Evolutionary conservation across 2,888 invertebrate genomes (phyloP), one percentile per base, ranked within the genome.

Genomic region (Agriotes lineatus): DNA sequence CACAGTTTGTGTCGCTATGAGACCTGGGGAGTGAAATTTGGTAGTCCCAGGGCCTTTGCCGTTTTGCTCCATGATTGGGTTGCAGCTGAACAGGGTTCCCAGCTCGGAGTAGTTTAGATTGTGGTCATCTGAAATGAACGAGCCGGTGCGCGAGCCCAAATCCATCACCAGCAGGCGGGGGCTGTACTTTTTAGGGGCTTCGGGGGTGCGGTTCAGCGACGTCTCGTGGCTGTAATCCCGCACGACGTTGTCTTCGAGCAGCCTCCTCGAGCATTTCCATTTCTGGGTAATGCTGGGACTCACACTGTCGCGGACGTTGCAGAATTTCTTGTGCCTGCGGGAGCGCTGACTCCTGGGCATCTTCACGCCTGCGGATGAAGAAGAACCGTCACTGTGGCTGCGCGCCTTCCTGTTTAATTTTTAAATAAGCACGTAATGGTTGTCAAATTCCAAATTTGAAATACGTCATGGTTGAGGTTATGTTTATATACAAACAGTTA

Each of bases 1-100:
- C 5, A 56, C 52, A 12, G 74, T 66, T n/a, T n/a, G n/a, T n/a
- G n/a, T n/a, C 0, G 72, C 70, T 59, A 73, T 72, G 1, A 75
- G 56, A 7, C 73, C 73, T 3, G 77, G 75, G 1, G 77, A 78
- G 66, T 75, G 74, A 12, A 77, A 60, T 67, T 78, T 76, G 5
- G 77, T 37, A 5, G 75, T 75, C 68, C 76, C 77, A 7, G 77
- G 78, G 58, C 62, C 69, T 9, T 20, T 22, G 25, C n/a, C 25
- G 30, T 9, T 30, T 16, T 54, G 12, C 2, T 30, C 30, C 14
- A 25, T 14, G n/a, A n/a, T n/a, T n/a, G n/a, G n/a, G n/a, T n/a
- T n/a, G n/a, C n/a, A n/a, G 16, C 18, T 54, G 30, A 54, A 54
- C 7, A 54, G 2, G 6, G 10, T n/a, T 14, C 30, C 12, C n/a